Percentiles rank a stretch among this genome's conserved stretches.
phyloP scores from a whole-genome alignment of 2,113 vertebrate genomes.

The Climacteris rufus region DNA sequence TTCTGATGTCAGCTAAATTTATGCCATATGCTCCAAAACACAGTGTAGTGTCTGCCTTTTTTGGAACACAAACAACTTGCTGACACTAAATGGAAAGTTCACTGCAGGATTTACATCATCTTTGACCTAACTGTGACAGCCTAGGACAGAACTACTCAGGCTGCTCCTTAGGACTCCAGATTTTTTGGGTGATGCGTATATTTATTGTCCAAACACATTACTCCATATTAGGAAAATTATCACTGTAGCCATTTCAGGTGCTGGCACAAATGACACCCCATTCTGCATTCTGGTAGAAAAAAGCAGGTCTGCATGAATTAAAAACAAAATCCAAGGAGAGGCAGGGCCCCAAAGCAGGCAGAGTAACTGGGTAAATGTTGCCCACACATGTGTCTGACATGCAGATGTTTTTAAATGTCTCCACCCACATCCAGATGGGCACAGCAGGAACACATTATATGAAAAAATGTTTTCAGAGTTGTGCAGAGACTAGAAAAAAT shows the following conservation, averaged over 20 bases:
- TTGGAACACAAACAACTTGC: conserved; percentile 19
- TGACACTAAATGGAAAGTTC: conserved; percentile 54
- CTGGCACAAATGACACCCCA: not conserved
- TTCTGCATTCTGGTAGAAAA: not conserved
- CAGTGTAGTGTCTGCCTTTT: conserved; percentile 21
- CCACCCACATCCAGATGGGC: conserved; percentile 55
- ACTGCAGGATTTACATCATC: conserved; percentile 45
- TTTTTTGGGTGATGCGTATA: not conserved
- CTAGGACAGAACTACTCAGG: conserved; percentile 17
- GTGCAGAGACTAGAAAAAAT: not conserved
- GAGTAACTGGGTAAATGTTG: not conserved
- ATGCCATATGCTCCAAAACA: conserved; percentile 33
- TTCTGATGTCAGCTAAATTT: conserved; percentile 41
- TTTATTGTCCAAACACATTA: conserved; percentile 1
- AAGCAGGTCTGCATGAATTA: not conserved
- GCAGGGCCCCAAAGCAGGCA: not conserved
- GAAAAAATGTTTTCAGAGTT: conserved; percentile 2
- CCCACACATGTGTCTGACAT: conserved; percentile 30
- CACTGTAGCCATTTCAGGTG: not conserved
- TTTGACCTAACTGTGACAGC: conserved; percentile 47
- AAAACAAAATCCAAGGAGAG: not conserved
- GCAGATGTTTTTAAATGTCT: conserved; percentile 27
- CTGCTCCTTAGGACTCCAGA: conserved; percentile 7
- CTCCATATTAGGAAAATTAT: conserved; percentile 1
- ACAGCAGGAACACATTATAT: conserved; percentile 44